Base-by-base conservation (phyloP, 2,888 invertebrate genomes). In the Polyploca ridens region DNA sequence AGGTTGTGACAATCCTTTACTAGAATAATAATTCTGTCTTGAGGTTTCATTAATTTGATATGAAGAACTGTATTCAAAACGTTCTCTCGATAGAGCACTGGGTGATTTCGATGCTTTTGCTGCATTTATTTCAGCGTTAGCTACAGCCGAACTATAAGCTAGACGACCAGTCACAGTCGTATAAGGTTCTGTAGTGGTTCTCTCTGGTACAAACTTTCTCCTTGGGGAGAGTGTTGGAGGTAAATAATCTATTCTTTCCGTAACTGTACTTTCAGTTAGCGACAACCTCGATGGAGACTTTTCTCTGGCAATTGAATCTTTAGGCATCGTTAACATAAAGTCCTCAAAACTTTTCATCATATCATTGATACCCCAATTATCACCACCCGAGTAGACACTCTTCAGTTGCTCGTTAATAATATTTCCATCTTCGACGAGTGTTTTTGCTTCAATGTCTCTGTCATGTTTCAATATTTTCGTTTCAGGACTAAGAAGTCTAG, bases 361-460 rank as follows among this genome's bases (percentile, higher is more conserved):
- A 73, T 95, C 95, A 63, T 95, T 95, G 74, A 96, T 96, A 46
- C 95, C 96, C 97, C 97, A 97, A 79, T 95, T 95, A 70, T 96
- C 96, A 63, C 90, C 89, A 72, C 96, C 96, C 0, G 95, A 93
- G 76, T 96, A 96, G 62, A 96, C 95, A 81, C 95, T 95, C 80
- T 96, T 95, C 63, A 97, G 86, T 77, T 96, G 96, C 82, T 96
- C 96, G 75, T 96, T 96, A 74, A 96, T 95, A 72, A 95, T 95
- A 78, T 95, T 95, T 5, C 95, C 95, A 79, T 96, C 96, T 86
- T 96, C 96, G 58, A 94, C 95, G 49, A 95, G 88, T 57, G 94
- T 86, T 77, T 95, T 95, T 1, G 95, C 94, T 85, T 95, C 96
- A 66, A 94, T 93, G 70, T 95, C 95, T 73, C 95, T 90, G 65